A percentile compares a stretch with the other conserved stretches of the same genome.
These are phyloP conservation scores for Thalassoma bifasciatum DNA, from an alignment of 2,113 vertebrate species.

Conservation along the genomic window DNA sequence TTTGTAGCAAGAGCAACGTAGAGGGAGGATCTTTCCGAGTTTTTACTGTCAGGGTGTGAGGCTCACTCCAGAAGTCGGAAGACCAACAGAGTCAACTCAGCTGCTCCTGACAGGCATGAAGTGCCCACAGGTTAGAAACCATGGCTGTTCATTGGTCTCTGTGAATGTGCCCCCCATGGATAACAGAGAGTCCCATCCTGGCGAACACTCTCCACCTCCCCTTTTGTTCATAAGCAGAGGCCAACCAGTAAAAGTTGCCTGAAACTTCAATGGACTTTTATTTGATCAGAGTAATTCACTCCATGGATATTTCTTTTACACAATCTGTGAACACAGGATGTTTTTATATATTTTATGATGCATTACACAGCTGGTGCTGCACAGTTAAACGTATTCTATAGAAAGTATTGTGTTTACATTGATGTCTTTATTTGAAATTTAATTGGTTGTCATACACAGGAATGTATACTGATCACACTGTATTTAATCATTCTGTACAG, in stretches of 20 bases:
- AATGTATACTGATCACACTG: slow-evolving; percentile 83
- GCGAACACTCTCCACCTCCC: slow-evolving; percentile 21
- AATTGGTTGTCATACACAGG: slow-evolving; percentile 74
- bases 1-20: slow-evolving; percentile 78
- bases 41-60: slow-evolving; percentile 81
- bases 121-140: slow-evolving; percentile 54
- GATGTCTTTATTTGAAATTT: slow-evolving; percentile 64
- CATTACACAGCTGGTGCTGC: slow-evolving; percentile 81
- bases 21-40: slow-evolving; percentile 82
- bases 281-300: slow-evolving; percentile 29
- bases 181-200: slow-evolving; percentile 21
- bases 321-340: slow-evolving; percentile 66
- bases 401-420: slow-evolving; percentile 72
- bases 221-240: slow-evolving; percentile 39
- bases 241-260: slow-evolving; percentile 14
- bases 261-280: background rate
- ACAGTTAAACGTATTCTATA: slow-evolving; percentile 56
- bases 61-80: slow-evolving; percentile 29
- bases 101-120: slow-evolving; percentile 57
- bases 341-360: slow-evolving; percentile 60
- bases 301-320: slow-evolving; percentile 45
- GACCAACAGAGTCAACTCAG: slow-evolving; percentile 53
- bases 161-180: slow-evolving; percentile 36
- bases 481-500: slow-evolving; percentile 84
- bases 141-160: slow-evolving; percentile 41